Percentiles rank a stretch among this genome's conserved stretches.
Conservation (phyloP, 2,888 invertebrate genomes). For the Corbicula japonica region DNA sequence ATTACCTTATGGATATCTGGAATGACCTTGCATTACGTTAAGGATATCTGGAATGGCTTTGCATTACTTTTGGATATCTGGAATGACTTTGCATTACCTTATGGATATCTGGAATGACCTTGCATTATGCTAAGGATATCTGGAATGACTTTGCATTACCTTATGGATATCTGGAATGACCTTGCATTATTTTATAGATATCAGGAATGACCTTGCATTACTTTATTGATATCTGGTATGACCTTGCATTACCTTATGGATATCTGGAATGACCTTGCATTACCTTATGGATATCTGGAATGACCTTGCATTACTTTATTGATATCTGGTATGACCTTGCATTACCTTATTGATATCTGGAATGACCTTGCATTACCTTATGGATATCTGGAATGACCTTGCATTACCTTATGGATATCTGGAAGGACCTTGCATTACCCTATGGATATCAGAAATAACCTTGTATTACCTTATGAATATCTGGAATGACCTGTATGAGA, state of each 20-base stretch:
- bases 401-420: background rate
- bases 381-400: background rate
- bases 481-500: constrained; percentile 94
- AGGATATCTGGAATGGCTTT: too few relatives aligned
- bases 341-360: background rate
- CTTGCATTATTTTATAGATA: too few relatives aligned
- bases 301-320: background rate
- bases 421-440: background rate
- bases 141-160: too few relatives aligned
- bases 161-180: too few relatives aligned
- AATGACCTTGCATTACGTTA: too few relatives aligned
- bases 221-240: too few relatives aligned
- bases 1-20: background rate
- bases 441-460: background rate
- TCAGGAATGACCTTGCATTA: too few relatives aligned
- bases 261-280: background rate
- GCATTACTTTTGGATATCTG: too few relatives aligned
- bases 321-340: background rate
- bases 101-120: too few relatives aligned
- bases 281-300: background rate
- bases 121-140: too few relatives aligned
- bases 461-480: constrained; percentile 93
- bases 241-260: background rate
- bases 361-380: background rate
- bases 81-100: too few relatives aligned